A percentile compares a stretch with the other conserved stretches of the same genome.
phyloP scores from a whole-genome alignment of 30 jellyfish, hydroid and myxozoan species.

The Sanderia malayensis region DNA sequence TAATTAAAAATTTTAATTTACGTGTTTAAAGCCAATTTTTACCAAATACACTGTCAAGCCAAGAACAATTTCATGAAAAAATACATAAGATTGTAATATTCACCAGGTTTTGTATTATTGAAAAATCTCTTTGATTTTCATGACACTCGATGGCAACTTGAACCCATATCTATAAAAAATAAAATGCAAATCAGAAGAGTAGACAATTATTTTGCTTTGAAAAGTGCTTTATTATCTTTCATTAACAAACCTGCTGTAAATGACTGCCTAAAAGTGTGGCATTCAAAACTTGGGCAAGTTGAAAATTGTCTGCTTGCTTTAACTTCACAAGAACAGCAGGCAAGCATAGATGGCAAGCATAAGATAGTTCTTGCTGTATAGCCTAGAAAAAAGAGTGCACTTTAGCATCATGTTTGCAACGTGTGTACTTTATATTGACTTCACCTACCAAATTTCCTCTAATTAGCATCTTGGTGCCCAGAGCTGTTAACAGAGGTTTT shows the following conservation, averaged over 20 bases:
- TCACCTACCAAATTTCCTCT: too few relatives aligned
- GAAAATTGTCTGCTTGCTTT: conserved; percentile 59
- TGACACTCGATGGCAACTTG: conserved; percentile 67
- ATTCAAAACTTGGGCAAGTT: conserved; percentile 77
- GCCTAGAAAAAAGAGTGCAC: conserved; percentile 41
- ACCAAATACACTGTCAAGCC: too few relatives aligned
- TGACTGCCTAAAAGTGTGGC: conserved; percentile 58
- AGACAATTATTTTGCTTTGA: too few relatives aligned
- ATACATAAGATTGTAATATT: too few relatives aligned
- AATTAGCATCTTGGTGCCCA: too few relatives aligned
- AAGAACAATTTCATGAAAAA: too few relatives aligned
- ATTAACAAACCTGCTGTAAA: conserved; percentile 71
- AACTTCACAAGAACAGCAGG: conserved; percentile 84
- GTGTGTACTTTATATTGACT: too few relatives aligned
- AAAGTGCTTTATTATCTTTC: too few relatives aligned
- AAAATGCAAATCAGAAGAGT: not conserved
- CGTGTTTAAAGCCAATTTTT: too few relatives aligned
- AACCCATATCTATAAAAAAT: conserved; percentile 71
- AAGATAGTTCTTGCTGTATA: conserved; percentile 72
- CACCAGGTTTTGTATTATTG: conserved; percentile 15
- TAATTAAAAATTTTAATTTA: too few relatives aligned
- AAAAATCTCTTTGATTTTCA: conserved; percentile 32
- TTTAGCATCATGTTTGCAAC: too few relatives aligned
- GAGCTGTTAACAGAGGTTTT: too few relatives aligned
- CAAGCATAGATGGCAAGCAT: conserved; percentile 88